These are phyloP conservation scores for Himalopsyche kuldschensis DNA, from an alignment of 2,888 invertebrate genomes.

Conservation along the genomic window DNA sequence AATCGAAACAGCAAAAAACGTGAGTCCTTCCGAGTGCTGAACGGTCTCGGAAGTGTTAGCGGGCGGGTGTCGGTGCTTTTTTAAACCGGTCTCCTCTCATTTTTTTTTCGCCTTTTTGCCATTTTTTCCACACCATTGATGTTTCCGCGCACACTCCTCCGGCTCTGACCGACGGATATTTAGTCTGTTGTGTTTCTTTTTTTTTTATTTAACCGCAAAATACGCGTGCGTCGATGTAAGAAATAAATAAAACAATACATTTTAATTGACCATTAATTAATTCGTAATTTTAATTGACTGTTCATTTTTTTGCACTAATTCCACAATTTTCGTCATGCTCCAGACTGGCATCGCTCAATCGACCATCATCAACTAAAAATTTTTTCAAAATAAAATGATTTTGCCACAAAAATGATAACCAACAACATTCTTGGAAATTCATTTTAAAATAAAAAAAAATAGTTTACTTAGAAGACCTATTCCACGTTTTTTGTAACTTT, in stretches of 20 bases:
- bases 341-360: too few relatives aligned
- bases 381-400: too few relatives aligned
- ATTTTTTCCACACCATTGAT: slow-evolving; percentile 26
- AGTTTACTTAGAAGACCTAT: too few relatives aligned
- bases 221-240: slow-evolving; percentile 3
- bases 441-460: too few relatives aligned
- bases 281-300: too few relatives aligned
- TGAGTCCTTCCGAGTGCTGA: not conserved
- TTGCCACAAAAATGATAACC: too few relatives aligned
- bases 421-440: too few relatives aligned
- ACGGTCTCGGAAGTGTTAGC: not conserved
- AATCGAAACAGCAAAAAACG: not conserved
- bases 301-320: too few relatives aligned
- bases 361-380: too few relatives aligned
- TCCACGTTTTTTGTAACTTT: too few relatives aligned
- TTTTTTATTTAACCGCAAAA: slow-evolving; percentile 5
- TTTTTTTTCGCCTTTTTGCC: slow-evolving; percentile 12
- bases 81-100: not conserved
- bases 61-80: not conserved
- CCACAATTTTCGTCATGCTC: too few relatives aligned
- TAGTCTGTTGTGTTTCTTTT: slow-evolving; percentile 19
- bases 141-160: slow-evolving; percentile 19
- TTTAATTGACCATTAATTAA: too few relatives aligned
- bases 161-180: slow-evolving; percentile 21
- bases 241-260: not conserved